Evolutionary conservation across 64 coral and sea anemone genomes (phyloP), one percentile per base, ranked within the genome.

Genomic region (Montipora efflorescens): DNA sequence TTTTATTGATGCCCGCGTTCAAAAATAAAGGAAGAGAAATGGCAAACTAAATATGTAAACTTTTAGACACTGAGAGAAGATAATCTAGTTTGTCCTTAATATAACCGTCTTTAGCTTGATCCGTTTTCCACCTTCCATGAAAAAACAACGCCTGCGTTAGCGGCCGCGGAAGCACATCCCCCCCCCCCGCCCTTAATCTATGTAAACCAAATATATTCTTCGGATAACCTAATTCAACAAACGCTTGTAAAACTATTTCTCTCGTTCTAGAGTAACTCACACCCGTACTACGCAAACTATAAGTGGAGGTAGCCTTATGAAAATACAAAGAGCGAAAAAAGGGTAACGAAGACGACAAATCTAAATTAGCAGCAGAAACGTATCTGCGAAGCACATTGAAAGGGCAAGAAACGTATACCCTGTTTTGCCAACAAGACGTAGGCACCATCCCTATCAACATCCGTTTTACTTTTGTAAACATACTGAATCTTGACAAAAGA

Each of bases 21-120:
- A 25, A 82, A 82, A 61, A 61, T 82, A 82, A 82, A 82, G 79
- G 62, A 82, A 61, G 79, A 52, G 19, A 80, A 80, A 80, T 20
- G 16, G 79, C n/a, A 82, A 82, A 82, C 79, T 82, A 82, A 82
- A 61, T 61, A 82, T 82, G 79, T 61, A 82, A 82, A 82, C 79
- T 82, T 66, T 15, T 82, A 61, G 23, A 46, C 55, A 67, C 80
- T 45, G 80, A 82, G 9, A 82, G 80, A 28, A 82, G 13, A 82
- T 55, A 82, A 1, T 66, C 80, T 64, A 44, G 11, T 0, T 82
- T 82, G 4, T 59, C 57, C 80, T 62, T 43, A 82, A 62, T 64
- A 82, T 82, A 82, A 43, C 80, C 55, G 80, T 64, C 55, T 22
- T 82, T 62, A 7, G 80, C 58, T 82, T 43, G 22, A 64, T 82